Evolutionary conservation across 2,888 invertebrate species (phyloP).

Genomic region (Seira sanloemensis): DNA sequence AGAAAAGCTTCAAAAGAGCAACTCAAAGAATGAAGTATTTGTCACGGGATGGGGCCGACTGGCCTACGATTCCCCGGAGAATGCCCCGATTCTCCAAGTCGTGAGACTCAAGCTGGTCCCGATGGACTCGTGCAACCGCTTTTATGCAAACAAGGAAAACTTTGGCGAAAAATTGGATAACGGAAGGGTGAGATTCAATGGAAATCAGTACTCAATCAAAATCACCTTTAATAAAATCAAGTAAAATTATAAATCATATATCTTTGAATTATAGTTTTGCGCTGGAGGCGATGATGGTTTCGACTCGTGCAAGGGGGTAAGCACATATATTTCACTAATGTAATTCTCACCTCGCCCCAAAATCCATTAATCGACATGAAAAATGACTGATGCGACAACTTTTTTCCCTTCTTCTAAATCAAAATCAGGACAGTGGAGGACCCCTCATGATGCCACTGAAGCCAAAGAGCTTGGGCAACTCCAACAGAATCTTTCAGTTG

Average conservation of each 20-base stretch:
- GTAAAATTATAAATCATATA: neutral
- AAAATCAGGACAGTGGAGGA: conserved; percentile 53
- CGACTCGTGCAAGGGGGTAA: conserved; percentile 57
- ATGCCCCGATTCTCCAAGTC: conserved; percentile 57
- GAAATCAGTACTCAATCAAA: no score
- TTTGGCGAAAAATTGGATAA: conserved; percentile 57
- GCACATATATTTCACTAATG: neutral
- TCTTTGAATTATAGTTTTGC: conserved; percentile 51
- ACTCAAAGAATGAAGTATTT: conserved; percentile 27
- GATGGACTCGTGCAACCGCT: conserved; percentile 55
- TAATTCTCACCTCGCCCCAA: neutral
- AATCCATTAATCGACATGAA: neutral
- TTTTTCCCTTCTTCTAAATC: neutral
- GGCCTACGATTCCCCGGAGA: conserved; percentile 56
- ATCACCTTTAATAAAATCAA: neutral
- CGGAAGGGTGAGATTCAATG: conserved; percentile 62
- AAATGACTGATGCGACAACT: neutral
- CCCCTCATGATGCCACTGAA: conserved; percentile 50
- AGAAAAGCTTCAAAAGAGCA: conserved; percentile 33
- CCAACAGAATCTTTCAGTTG: conserved; percentile 51
- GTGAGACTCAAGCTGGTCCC: conserved; percentile 51
- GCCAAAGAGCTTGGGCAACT: conserved; percentile 29
- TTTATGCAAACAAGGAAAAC: conserved; percentile 53
- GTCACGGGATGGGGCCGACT: conserved; percentile 65
- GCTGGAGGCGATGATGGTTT: conserved; percentile 57